Base-by-base conservation (phyloP, 2,888 invertebrate species). In the Tachina lurida region DNA sequence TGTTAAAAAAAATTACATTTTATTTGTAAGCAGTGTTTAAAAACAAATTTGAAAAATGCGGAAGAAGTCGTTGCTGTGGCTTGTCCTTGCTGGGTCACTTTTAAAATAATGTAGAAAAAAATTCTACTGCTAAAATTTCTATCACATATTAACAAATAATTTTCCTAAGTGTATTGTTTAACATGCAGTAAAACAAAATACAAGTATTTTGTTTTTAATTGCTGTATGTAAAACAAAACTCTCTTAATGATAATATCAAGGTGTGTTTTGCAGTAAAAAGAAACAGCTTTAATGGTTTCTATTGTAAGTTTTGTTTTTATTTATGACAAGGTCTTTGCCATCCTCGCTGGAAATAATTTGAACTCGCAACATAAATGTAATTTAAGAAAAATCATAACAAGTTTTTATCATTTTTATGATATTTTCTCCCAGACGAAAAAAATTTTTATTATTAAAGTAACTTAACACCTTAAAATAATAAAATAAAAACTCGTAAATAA, bases 251-350 rank as follows among this genome's bases (percentile, higher is more conserved):
- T 60, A 78, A 77, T 84, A 78, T 84, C 77, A 84, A 78, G 83
- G 83, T 84, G 83, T 84, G 83, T 60, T n/a, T n/a, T 74, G 31
- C 10, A 54, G 31, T 41, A 77, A 39, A 31, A 31, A 31, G 7
- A 31, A 31, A 31, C 15, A 8, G 56, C 39, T 58, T 43, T 71
- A n/a, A 71, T 54, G 67, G 47, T 19, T 52, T 52, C 60, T 62
- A 17, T 52, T 52, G 8, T 17, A 52, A 3, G 54, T 67, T 43
- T 71, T 41, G 41, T 31, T 63, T 79, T 49, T 60, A 75, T 75
- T 83, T 79, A 79, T 60, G 56, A 74, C 81, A 84, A 76, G 82
- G 78, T 82, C 82, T 82, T 75, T 85, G 78, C 65, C 85, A 82
- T 60, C 62, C 22, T n/a, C 63, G n/a, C 54, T 47, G 31, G 56